These are phyloP conservation scores for Nymphalis urticae DNA, from an alignment of 2,888 invertebrate genomes.

Conservation along the genomic window DNA sequence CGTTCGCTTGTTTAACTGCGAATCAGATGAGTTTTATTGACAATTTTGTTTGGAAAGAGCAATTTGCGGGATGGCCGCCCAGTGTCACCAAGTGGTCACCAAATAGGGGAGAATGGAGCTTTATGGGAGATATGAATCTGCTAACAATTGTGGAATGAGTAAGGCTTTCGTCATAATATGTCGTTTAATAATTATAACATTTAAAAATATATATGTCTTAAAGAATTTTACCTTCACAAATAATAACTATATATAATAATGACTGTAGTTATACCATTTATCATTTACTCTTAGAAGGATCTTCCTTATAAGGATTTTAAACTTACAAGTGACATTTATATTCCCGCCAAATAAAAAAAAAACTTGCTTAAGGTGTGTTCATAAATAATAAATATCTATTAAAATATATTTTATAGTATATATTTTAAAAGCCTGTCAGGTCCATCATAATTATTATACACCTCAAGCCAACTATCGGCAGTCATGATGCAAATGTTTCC, in stretches of 20 bases:
- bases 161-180: slow-evolving; percentile 15
- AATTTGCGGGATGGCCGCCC: slow-evolving; percentile 79
- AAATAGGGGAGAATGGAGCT: slow-evolving; percentile 60
- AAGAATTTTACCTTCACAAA: not conserved
- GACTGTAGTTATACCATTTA: too few species aligned
- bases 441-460: slow-evolving; percentile 21
- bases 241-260: too few species aligned
- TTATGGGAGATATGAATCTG: slow-evolving; percentile 35
- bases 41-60: slow-evolving; percentile 81
- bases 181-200: not conserved
- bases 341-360: too few species aligned
- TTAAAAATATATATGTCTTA: not conserved
- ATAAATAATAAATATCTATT: too few species aligned
- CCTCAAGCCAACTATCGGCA: slow-evolving; percentile 44
- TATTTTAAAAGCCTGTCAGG: not conserved
- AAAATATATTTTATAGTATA: too few species aligned
- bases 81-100: slow-evolving; percentile 76
- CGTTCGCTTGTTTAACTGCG: slow-evolving; percentile 81
- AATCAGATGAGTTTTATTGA: slow-evolving; percentile 82
- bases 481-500: slow-evolving; percentile 70
- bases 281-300: too few species aligned
- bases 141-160: slow-evolving; percentile 31
- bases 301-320: too few species aligned
- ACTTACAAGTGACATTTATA: too few species aligned
- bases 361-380: too few species aligned